These are phyloP conservation scores for Zosterops borbonicus DNA, from an alignment of 2,113 vertebrate species.

Conservation along the genomic window DNA sequence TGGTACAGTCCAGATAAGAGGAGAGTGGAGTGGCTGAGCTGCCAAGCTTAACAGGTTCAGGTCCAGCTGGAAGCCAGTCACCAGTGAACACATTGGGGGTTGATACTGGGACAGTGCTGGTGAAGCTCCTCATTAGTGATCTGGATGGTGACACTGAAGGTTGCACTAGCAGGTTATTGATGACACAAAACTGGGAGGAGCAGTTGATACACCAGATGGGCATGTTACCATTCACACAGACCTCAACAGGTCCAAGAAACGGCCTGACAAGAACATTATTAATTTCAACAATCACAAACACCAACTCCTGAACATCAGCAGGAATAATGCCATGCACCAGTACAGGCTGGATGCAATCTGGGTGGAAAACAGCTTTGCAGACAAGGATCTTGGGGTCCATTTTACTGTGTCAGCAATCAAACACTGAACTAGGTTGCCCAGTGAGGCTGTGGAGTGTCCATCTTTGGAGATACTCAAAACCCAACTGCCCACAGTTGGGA, in stretches of 20 bases:
- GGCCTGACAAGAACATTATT: neutral
- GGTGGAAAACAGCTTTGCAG: neutral
- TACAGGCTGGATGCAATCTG: neutral
- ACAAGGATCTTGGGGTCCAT: neutral
- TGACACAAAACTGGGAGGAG: neutral
- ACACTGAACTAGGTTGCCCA: neutral
- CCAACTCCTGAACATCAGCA: neutral
- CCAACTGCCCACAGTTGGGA: neutral
- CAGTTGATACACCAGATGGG: neutral
- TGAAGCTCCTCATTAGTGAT: neutral
- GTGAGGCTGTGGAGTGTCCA: neutral
- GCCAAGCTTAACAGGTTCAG: neutral
- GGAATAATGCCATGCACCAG: neutral
- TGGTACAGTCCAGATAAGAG: neutral
- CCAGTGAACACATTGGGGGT: too few relatives aligned
- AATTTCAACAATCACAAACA: neutral
- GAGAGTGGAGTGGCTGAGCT: neutral
- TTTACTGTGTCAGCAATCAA: neutral
- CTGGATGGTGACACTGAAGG: neutral
- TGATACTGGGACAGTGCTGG: neutral
- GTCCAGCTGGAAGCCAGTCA: neutral
- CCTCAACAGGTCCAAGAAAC: neutral
- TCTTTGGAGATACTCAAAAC: neutral
- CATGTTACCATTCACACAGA: neutral
- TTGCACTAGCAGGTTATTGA: neutral